Evolutionary conservation across 2,888 invertebrate genomes (phyloP), one percentile per base, ranked within the genome.

Genomic region (Thymelicus sylvestris): DNA sequence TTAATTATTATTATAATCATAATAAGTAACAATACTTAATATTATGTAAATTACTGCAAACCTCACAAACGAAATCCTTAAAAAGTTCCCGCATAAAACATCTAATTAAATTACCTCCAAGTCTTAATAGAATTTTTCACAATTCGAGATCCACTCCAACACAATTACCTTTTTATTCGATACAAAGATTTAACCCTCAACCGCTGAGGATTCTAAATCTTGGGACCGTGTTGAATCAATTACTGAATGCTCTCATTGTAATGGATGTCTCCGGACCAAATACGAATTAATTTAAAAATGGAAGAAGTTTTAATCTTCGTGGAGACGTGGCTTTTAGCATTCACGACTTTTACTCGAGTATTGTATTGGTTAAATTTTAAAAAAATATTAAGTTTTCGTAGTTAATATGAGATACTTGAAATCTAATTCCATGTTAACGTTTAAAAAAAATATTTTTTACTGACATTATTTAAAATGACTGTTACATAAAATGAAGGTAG

Each of bases 201-300:
- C 76, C 73, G 77, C 76, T 67, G 72, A 74, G 72, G 72, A 70
- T 70, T 66, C 71, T 67, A 73, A 81, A 76, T 81, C 85, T 80
- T 78, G 76, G 84, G 79, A 86, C 82, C 89, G 86, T 86, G 83
- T 83, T 83, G 83, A 90, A 87, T 89, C 87, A 88, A 91, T 90
- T 89, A 88, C 78, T 76, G 74, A 75, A 74, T 77, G 76, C 77
- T 74, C 80, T 80, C 75, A 78, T 83, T 70, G 74, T 73, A 78
- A 67, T 72, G 75, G 77, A 79, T 80, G 81, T 85, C 84, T 84
- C 78, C 76, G 77, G 76, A 74, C 81, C 73, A 77, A 75, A 76
- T 75, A 81, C 73, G 77, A 75, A 76, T 77, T 77, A 76, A 78
- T 79, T 78, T 74, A 74, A 74, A 77, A 77, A 73, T 74, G 59